A percentile compares a stretch with the other conserved stretches of the same genome.
Conservation (phyloP, 2,888 invertebrate genomes). For the Schizaphis graminum region DNA sequence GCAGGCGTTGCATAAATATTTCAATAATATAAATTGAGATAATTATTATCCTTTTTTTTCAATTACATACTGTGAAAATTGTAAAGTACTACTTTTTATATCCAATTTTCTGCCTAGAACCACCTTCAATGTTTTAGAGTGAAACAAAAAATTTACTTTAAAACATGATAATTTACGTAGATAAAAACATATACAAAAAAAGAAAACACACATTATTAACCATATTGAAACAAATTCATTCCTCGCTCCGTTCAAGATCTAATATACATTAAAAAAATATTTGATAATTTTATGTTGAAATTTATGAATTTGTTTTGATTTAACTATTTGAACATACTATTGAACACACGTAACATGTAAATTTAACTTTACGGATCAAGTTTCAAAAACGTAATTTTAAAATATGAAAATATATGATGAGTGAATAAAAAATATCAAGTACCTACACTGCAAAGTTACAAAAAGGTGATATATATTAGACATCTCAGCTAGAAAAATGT, state of each 20-base stretch:
- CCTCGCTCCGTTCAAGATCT: not conserved
- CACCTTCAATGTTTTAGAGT: not conserved
- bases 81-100: not conserved
- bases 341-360: not conserved
- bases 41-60: not conserved
- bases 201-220: not conserved
- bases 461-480: not conserved
- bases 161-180: not conserved
- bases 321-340: not conserved
- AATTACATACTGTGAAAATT: not conserved
- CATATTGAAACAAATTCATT: not conserved
- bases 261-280: not conserved
- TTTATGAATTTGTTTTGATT: not conserved
- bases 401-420: not conserved
- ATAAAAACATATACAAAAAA: not conserved
- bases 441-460: not conserved
- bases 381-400: not conserved
- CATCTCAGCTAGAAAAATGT: not conserved
- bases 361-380: not conserved
- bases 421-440: not conserved
- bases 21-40: not conserved
- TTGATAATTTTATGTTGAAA: not conserved
- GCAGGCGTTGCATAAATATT: not conserved
- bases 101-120: not conserved
- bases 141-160: not conserved